Evolutionary conservation across 1,140 invertebrate species (phyloP), one percentile per base, ranked within the genome.

Genomic region (Procambarus clarkii): DNA sequence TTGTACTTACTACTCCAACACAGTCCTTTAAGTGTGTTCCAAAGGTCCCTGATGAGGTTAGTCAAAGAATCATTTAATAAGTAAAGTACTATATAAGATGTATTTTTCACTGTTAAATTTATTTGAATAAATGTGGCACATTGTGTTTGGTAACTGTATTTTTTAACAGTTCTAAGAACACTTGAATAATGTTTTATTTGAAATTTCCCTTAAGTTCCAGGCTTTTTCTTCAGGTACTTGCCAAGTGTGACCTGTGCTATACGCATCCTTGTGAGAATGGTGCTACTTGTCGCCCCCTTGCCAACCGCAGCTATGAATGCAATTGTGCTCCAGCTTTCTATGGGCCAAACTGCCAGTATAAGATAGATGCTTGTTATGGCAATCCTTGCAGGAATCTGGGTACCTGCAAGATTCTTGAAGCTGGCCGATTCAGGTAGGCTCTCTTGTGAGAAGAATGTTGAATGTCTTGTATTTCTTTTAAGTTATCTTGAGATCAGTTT

Each of bases 341-440:
- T 94, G 98, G 98, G 79, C 96, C 97, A 93, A 96, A 97, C 93
- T 99, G 99, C 95, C 97, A 99, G 94, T 96, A 97, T 94, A 97
- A 98, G 96, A 99, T 99, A 94, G 98, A 99, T 95, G 98, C 98
- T 87, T 99, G 99, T 95, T 99, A 98, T 95, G 98, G 97, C 50
- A 97, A 97, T 94, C 98, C 98, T n/a, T 99, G 98, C 94, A 95
- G 97, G 80, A 97, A 98, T 94, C 95, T 97, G 91, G 97, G 97
- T 93, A 97, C 96, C 88, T 99, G 98, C 94, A 97, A 97, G 94
- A 96, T 99, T 93, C 95, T 98, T 71, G 98, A 98, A 94, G 97
- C 98, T 95, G 98, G 98, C 83, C 95, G 98, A 94, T 98, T 98
- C 94, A 97, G 97, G 97, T 98, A 94, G 86, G 89, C 74, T 86